Evolutionary conservation across 1,140 invertebrate genomes (phyloP).

Genomic region (Euwallacea similis): DNA sequence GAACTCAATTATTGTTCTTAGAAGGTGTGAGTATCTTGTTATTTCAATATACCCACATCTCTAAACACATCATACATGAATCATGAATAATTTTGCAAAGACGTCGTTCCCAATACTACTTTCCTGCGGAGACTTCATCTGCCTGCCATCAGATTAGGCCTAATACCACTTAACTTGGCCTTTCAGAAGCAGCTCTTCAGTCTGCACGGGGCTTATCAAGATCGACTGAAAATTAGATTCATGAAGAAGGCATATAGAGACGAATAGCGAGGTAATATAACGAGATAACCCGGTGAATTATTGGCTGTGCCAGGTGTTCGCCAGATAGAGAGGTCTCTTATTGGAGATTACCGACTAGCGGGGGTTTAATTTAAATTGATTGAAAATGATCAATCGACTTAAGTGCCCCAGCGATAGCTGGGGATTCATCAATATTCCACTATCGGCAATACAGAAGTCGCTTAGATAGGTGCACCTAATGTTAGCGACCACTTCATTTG

Average conservation of each 20-base stretch:
- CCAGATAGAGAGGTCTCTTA: conserved; percentile 12
- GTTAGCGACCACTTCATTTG: too few species aligned
- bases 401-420: background rate
- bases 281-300: conserved; percentile 32
- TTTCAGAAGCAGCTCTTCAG: conserved; percentile 44
- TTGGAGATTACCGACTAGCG: background rate
- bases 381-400: background rate
- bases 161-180: conserved; percentile 45
- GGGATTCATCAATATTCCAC: background rate
- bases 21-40: background rate
- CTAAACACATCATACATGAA: conserved; percentile 1
- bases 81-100: conserved; percentile 50
- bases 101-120: conserved; percentile 46
- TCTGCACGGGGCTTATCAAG: conserved; percentile 44
- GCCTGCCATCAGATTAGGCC: conserved; percentile 46
- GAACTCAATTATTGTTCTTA: conserved; percentile 12
- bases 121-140: conserved; percentile 43
- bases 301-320: conserved; percentile 28
- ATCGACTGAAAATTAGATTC: conserved; percentile 45
- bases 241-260: conserved; percentile 34
- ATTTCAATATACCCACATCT: too few species aligned
- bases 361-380: background rate
- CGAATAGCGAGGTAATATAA: conserved; percentile 30
- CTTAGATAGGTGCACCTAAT: too few species aligned
- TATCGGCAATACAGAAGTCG: background rate